Base-by-base conservation (phyloP, 2,113 vertebrate genomes). In the Toxotes chatareus region DNA sequence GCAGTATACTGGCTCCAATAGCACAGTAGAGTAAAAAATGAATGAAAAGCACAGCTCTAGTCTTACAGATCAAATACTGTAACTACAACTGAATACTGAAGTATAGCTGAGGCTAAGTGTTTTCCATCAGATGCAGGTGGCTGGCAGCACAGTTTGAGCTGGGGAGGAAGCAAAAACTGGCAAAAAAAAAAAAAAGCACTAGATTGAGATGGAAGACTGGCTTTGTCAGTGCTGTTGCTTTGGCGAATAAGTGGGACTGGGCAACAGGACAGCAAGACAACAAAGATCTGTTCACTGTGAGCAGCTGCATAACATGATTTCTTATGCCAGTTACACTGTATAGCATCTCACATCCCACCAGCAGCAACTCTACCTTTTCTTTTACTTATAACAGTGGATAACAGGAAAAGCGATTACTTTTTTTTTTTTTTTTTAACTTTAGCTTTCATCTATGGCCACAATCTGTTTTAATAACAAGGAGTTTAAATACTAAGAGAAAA, bases 71-170 rank as follows among this genome's bases (percentile, higher is more conserved):
- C 13, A 84, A 66, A 73, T 73, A 74, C 46, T 60, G 47, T 68
- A 59, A 80, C 27, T 73, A 16, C 53, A 4, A 53, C 42, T 67
- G 55, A 72, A 56, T 56, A 61, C 31, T 84, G 17, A 71, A 86
- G 86, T 90, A 82, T 76, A 94, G 86, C 86, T 82, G 89, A 88
- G 84, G 82, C 83, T 87, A 67, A 80, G 86, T 90, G 88, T 87
- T 93, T 92, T 91, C 34, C 64, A 87, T 92, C 79, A 79, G 76
- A 74, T 73, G 75, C 81, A 82, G 68, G 79, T 73, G 79, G 77
- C 27, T 66, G 61, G 82, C 71, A 2, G 62, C 75, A 75, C 55
- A 82, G 65, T 86, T 83, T 68, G 71, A 76, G 60, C 82, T 84
- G 56, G 61, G 38, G 56, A 75, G 51, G 87, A 61, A 73, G 76